Evolutionary conservation across 2,113 vertebrate species (phyloP).

Genomic region (Microcebus lehilahytsara): DNA sequence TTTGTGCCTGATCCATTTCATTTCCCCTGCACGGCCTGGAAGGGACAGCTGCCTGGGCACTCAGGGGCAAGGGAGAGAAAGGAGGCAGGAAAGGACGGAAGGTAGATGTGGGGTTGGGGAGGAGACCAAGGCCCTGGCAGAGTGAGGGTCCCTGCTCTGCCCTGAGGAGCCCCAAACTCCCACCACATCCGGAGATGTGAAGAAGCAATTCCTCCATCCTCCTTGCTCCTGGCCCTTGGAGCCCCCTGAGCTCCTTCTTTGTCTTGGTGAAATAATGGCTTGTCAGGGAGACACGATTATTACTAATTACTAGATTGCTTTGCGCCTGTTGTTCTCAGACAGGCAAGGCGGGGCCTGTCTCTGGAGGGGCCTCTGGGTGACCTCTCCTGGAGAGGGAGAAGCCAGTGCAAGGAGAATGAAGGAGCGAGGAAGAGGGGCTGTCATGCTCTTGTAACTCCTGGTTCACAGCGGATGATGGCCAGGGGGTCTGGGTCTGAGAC

Average conservation of each 20-base stretch:
- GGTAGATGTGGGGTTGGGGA: not conserved
- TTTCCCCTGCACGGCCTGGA: not conserved
- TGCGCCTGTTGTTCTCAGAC: conserved; percentile 25
- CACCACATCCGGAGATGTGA: not conserved
- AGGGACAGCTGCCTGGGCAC: not conserved
- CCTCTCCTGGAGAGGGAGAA: not conserved
- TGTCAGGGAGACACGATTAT: conserved; percentile 34
- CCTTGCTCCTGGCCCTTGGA: not conserved
- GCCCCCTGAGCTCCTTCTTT: not conserved
- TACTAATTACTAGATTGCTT: conserved; percentile 67
- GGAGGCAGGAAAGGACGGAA: not conserved
- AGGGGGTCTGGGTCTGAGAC: not conserved
- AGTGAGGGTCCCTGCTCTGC: not conserved
- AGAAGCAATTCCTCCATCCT: not conserved
- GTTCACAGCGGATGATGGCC: not conserved
- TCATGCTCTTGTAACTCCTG: not conserved
- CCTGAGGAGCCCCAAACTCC: not conserved
- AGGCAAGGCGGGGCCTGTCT: conserved; percentile 11
- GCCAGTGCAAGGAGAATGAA: not conserved
- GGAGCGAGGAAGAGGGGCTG: not conserved
- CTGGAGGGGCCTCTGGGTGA: not conserved
- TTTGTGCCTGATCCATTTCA: not conserved
- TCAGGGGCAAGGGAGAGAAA: not conserved
- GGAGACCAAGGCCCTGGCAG: not conserved
- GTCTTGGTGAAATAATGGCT: conserved; percentile 69